A percentile compares a stretch with the other conserved stretches of the same genome.
Conservation (phyloP, 1,140 invertebrate genomes). For the Drosophila leontia region DNA sequence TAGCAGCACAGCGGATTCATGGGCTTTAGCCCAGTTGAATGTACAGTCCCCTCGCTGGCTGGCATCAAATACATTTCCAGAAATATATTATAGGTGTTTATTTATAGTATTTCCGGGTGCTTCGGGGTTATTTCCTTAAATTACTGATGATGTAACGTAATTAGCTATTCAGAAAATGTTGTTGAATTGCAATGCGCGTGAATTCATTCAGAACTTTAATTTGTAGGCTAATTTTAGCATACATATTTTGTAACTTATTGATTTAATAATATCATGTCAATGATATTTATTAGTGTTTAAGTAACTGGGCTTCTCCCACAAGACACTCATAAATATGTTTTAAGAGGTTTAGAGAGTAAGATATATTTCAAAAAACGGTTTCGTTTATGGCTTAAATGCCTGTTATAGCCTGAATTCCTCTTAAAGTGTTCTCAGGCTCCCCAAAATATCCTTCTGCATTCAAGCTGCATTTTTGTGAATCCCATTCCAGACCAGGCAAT, state of each 20-base stretch:
- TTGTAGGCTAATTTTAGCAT: too few species aligned
- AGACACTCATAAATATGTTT: not conserved
- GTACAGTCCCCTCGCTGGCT: not conserved
- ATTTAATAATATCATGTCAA: not conserved
- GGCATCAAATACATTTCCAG: not conserved
- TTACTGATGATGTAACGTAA: not conserved
- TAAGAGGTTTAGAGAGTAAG: not conserved
- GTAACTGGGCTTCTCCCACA: too few species aligned
- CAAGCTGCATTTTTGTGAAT: not conserved
- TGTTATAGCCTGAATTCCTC: slow-evolving; percentile 2
- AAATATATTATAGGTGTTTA: slow-evolving; percentile 1
- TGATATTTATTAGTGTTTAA: not conserved
- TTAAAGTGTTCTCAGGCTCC: slow-evolving; percentile 1
- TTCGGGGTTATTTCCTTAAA: too few species aligned
- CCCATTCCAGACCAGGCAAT: slow-evolving; percentile 3
- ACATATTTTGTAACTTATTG: too few species aligned
- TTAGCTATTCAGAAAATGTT: not conserved
- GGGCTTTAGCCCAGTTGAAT: not conserved
- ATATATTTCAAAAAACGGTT: not conserved
- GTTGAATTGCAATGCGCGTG: not conserved
- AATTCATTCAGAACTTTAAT: not conserved
- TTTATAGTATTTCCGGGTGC: not conserved
- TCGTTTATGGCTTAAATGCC: not conserved
- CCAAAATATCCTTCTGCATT: slow-evolving; percentile 1
- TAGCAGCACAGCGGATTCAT: not conserved